Conservation (phyloP, 2,113 vertebrate genomes). For the Lipotes vexillifer region DNA sequence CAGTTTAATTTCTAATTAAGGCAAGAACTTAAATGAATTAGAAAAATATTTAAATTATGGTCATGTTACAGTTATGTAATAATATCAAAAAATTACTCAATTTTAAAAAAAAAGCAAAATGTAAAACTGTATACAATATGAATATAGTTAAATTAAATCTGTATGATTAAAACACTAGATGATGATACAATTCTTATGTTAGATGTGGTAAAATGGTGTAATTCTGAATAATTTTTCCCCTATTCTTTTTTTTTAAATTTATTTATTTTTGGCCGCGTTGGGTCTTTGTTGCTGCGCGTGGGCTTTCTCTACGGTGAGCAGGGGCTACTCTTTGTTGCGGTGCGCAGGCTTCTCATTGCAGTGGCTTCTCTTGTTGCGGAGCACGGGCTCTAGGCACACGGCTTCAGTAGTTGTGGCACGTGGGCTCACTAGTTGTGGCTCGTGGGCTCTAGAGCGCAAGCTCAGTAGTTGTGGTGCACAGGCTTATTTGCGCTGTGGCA, state of each 20-base stretch:
- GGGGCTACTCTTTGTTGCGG: no score
- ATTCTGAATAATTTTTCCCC: background rate
- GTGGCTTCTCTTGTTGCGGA: no score
- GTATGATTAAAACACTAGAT: background rate
- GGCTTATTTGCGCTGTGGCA: no score
- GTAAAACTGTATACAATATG: background rate
- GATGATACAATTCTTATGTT: background rate
- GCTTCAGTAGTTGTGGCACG: no score
- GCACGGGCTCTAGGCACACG: no score
- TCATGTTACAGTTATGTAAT: background rate
- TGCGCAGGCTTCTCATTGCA: no score
- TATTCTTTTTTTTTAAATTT: background rate
- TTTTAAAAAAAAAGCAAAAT: conserved; percentile 18
- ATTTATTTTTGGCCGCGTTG: no score
- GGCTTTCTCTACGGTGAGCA: no score
- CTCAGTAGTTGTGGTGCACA: no score
- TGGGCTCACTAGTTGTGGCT: no score
- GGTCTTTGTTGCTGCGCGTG: no score
- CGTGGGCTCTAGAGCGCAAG: no score
- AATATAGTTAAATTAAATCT: background rate
- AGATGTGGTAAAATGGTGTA: background rate
- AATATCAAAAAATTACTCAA: background rate
- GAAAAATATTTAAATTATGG: background rate
- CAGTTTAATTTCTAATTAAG: conserved; percentile 1
- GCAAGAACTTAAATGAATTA: background rate